Evolutionary conservation across 2,888 invertebrate species (phyloP).

Genomic region (Fragum whitleyi): DNA sequence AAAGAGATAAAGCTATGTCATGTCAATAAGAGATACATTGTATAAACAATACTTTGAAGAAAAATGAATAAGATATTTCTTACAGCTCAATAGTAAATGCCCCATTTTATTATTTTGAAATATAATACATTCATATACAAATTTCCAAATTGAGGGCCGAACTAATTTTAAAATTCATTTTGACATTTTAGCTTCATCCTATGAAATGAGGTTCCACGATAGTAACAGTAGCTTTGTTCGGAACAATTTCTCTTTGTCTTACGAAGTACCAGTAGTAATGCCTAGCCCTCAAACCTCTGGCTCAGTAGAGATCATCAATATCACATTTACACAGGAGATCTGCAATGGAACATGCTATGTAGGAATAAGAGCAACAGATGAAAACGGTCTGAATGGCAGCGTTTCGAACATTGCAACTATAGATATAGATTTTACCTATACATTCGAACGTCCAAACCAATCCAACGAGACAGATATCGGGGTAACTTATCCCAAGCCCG

Average conservation of each 20-base stretch:
- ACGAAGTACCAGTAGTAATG: neutral
- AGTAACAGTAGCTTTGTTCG: neutral
- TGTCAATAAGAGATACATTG: too few relatives aligned
- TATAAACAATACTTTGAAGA: too few relatives aligned
- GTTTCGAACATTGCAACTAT: slow-evolving; percentile 4
- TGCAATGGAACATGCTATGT: slow-evolving; percentile 20
- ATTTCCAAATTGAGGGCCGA: neutral
- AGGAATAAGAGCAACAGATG: neutral
- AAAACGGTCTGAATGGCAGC: neutral
- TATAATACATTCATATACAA: too few relatives aligned
- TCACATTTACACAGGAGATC: neutral
- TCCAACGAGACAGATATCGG: neutral
- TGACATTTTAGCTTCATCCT: neutral
- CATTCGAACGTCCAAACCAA: neutral
- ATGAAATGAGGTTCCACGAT: neutral
- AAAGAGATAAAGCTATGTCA: too few relatives aligned
- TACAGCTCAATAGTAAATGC: too few relatives aligned
- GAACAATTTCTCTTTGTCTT: neutral
- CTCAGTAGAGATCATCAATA: neutral
- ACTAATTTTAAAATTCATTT: neutral
- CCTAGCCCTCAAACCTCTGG: neutral
- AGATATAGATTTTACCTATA: slow-evolving; percentile 10
- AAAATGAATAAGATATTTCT: too few relatives aligned
- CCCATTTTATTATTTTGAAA: too few relatives aligned
- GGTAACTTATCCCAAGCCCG: neutral